A percentile compares a stretch with the other conserved stretches of the same genome.
These are phyloP conservation scores for Gymnorhina tibicen DNA, from an alignment of 2,113 vertebrate species.

Conservation along the genomic window DNA sequence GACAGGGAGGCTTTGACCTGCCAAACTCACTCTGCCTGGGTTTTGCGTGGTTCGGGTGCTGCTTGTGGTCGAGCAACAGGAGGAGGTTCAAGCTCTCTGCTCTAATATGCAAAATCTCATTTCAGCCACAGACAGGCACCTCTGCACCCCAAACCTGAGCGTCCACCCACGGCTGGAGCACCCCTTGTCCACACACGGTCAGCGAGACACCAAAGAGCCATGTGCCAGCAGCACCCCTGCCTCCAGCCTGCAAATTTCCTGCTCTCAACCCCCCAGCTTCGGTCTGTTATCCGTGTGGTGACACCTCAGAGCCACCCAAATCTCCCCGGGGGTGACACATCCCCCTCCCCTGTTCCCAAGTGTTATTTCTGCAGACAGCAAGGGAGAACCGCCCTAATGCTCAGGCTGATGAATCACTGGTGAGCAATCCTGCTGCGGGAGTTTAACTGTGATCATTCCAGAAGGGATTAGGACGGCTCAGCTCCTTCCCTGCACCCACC, in stretches of 20 bases:
- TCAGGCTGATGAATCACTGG: slow-evolving; percentile 4
- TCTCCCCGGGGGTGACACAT: background rate
- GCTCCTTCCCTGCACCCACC: background rate
- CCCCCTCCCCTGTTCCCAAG: background rate
- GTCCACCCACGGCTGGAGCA: fast-evolving
- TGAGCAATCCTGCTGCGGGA: background rate
- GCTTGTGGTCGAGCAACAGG: fast-evolving
- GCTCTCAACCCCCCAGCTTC: background rate
- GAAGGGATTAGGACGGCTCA: background rate
- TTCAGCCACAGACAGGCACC: background rate
- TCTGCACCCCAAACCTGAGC: background rate
- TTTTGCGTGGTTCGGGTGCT: background rate
- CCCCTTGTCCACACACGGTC: fast-evolving
- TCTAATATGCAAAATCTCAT: background rate
- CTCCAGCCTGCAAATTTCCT: background rate
- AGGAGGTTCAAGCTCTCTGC: background rate
- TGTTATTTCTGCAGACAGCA: background rate
- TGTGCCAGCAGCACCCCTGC: too few relatives aligned
- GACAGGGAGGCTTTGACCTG: background rate
- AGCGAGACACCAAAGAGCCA: fast-evolving
- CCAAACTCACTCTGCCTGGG: background rate
- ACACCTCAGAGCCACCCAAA: background rate
- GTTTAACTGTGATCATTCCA: background rate
- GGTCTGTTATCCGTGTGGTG: fast-evolving
- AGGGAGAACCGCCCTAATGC: background rate